phyloP scores from a whole-genome alignment of 2,797 vertebrate genomes.

The Pipistrellus nathusii region DNA sequence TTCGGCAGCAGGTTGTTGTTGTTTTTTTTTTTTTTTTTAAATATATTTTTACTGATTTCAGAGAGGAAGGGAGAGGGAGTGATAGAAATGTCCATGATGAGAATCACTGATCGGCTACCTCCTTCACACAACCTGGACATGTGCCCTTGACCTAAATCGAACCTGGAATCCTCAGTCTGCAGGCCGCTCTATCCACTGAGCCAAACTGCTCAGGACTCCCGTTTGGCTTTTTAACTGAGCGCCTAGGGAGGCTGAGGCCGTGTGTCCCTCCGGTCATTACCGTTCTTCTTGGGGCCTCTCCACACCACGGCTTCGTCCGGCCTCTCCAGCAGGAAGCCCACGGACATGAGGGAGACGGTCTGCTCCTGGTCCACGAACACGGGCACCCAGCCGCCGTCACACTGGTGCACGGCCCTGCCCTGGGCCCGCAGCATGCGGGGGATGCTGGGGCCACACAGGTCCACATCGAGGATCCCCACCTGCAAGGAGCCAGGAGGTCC shows the following conservation, averaged over 20 bases:
- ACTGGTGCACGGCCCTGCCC: conserved; percentile 93
- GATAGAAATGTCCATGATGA: too few species aligned
- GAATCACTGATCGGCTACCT: too few species aligned
- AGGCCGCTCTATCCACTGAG: too few species aligned
- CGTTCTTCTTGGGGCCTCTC: conserved; percentile 97
- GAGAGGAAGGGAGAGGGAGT: too few species aligned
- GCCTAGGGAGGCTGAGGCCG: neutral
- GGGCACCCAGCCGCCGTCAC: conserved; percentile 95
- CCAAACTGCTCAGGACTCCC: too few species aligned
- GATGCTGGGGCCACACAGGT: conserved; percentile 97
- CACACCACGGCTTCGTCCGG: conserved; percentile 96
- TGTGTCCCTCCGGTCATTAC: conserved; percentile 80
- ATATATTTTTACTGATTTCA: too few species aligned
- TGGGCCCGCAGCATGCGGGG: conserved; percentile 93
- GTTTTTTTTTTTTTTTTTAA: too few species aligned
- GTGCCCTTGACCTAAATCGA: too few species aligned
- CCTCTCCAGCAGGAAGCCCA: conserved; percentile 95
- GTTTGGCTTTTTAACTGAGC: too few species aligned
- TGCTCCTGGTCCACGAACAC: conserved; percentile 92
- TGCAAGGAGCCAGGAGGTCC: conserved; percentile 71
- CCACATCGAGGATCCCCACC: conserved; percentile 97
- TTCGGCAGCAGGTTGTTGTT: too few species aligned
- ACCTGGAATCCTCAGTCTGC: too few species aligned
- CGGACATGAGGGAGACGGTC: conserved; percentile 95
- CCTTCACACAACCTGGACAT: too few species aligned